Evolutionary conservation across 2,113 vertebrate genomes (phyloP).

Genomic region (Sciurus niger): DNA sequence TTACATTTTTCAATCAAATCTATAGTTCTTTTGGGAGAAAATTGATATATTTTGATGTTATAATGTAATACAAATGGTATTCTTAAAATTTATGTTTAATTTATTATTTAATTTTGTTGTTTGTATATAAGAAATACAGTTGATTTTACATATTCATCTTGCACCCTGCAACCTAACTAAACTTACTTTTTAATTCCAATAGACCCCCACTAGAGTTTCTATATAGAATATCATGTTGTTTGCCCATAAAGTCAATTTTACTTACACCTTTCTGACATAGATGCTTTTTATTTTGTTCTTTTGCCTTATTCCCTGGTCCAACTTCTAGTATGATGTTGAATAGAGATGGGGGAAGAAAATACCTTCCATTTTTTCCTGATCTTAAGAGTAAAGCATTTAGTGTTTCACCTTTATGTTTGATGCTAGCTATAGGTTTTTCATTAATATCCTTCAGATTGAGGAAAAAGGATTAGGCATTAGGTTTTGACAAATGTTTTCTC

Average conservation of each 20-base stretch:
- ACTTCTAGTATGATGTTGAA: not conserved
- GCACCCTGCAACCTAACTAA: not conserved
- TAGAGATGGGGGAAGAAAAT: not conserved
- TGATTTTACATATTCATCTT: slow-evolving; percentile 8
- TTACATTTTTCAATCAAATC: not conserved
- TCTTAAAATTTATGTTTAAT: not conserved
- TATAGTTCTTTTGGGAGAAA: slow-evolving; percentile 28
- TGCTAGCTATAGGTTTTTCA: slow-evolving; percentile 1
- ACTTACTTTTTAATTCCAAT: not conserved
- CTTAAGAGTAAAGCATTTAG: not conserved
- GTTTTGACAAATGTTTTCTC: not conserved
- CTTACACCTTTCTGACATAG: not conserved
- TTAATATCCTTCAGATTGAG: slow-evolving; percentile 11
- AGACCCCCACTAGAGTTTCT: not conserved
- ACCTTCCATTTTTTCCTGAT: not conserved
- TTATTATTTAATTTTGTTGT: not conserved
- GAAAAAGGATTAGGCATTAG: slow-evolving; percentile 6
- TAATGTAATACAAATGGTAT: not conserved
- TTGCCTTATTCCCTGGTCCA: not conserved
- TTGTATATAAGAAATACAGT: not conserved
- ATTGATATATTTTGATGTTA: not conserved
- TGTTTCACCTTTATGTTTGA: not conserved
- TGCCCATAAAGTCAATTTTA: not conserved
- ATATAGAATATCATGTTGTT: not conserved
- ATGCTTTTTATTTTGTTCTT: slow-evolving; percentile 27